phyloP scores from a whole-genome alignment of 2,888 invertebrate species.

The Seira ritae region DNA sequence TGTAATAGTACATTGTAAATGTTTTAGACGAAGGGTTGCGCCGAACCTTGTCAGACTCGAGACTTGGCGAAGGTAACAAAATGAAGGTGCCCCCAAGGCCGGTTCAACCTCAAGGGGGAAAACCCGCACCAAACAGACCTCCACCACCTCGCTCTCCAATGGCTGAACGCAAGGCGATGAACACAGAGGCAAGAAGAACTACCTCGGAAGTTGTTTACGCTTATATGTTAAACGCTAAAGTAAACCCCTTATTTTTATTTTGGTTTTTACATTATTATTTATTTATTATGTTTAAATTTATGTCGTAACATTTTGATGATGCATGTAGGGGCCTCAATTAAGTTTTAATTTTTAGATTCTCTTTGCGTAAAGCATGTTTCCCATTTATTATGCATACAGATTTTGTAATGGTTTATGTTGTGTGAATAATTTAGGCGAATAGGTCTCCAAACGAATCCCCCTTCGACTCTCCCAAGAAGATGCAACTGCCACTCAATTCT shows the following conservation, averaged over 20 bases:
- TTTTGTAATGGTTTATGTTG: no score
- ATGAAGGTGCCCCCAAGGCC: slow-evolving; percentile 75
- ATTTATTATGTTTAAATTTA: no score
- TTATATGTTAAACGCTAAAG: no score
- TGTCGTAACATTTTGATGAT: no score
- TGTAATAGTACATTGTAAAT: neutral
- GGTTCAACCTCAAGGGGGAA: slow-evolving; percentile 78
- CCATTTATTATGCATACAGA: no score
- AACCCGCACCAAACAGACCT: slow-evolving; percentile 75
- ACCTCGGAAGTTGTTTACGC: no score
- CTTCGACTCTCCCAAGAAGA: slow-evolving; percentile 64
- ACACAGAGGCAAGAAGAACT: slow-evolving; percentile 38
- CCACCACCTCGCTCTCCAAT: slow-evolving; percentile 77
- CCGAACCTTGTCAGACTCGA: slow-evolving; percentile 68
- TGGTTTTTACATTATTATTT: no score
- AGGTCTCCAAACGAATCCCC: slow-evolving; percentile 66
- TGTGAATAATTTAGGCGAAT: slow-evolving; percentile 19
- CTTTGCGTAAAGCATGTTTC: no score
- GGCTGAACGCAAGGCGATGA: slow-evolving; percentile 65
- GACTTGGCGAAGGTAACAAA: slow-evolving; percentile 61
- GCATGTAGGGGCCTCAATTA: no score
- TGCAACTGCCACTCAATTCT: slow-evolving; percentile 51
- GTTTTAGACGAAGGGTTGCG: slow-evolving; percentile 47
- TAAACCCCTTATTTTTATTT: no score
- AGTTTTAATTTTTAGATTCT: no score